A percentile compares a stretch with the other conserved stretches of the same genome.
Evolutionary conservation across 1,140 invertebrate genomes (phyloP).

Genomic region (Lasioglossum albipes): DNA sequence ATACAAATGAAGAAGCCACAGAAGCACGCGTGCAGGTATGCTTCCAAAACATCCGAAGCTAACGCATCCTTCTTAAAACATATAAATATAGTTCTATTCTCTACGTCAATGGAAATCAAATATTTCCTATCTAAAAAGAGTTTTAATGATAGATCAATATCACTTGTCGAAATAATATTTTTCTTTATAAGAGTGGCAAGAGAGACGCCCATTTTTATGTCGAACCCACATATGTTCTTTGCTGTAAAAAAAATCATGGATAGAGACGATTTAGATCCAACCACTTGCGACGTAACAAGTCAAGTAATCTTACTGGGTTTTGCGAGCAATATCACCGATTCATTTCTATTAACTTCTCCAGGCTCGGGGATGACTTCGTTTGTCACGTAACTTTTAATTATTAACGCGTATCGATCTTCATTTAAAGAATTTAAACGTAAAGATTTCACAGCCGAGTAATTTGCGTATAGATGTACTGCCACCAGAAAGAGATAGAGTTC

Average conservation of each 20-base stretch:
- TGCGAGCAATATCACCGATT: slow-evolving; percentile 82
- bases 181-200: slow-evolving; percentile 78
- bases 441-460: slow-evolving; percentile 91
- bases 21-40: slow-evolving; percentile 81
- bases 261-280: slow-evolving; percentile 45
- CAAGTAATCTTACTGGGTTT: slow-evolving; percentile 71
- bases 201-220: slow-evolving; percentile 80
- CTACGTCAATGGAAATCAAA: slow-evolving; percentile 77
- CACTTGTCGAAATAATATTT: slow-evolving; percentile 65
- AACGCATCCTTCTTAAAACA: slow-evolving; percentile 75
- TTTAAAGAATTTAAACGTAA: slow-evolving; percentile 90
- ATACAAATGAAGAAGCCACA: slow-evolving; percentile 71
- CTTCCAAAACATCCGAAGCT: slow-evolving; percentile 77
- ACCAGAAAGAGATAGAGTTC: slow-evolving; percentile 87
- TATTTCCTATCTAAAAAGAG: slow-evolving; percentile 78
- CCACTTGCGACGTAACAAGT: slow-evolving; percentile 63
- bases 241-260: slow-evolving; percentile 77
- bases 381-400: slow-evolving; percentile 83
- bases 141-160: slow-evolving; percentile 70
- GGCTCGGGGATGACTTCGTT: slow-evolving; percentile 79
- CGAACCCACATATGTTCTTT: slow-evolving; percentile 79
- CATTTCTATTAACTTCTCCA: slow-evolving; percentile 80
- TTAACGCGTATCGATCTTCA: slow-evolving; percentile 85
- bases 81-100: slow-evolving; percentile 77
- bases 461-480: slow-evolving; percentile 90